Percentiles rank a stretch among this genome's conserved stretches.
These are phyloP conservation scores for Microctonus aethiopoides DNA, from an alignment of 2,888 invertebrate genomes.

Conservation along the genomic window DNA sequence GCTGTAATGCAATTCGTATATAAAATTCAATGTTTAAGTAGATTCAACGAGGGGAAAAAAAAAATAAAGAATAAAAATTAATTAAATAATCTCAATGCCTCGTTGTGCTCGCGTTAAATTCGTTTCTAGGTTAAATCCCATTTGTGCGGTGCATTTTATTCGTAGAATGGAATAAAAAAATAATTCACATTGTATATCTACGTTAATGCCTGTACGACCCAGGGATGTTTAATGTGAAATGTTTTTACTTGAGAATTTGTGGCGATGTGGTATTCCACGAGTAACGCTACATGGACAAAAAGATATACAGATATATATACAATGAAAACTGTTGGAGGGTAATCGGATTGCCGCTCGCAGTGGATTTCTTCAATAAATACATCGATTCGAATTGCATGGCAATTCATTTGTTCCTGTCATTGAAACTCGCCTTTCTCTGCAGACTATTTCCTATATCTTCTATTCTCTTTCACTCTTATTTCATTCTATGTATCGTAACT, in stretches of 20 bases:
- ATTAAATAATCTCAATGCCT: neutral
- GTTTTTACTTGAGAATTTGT: neutral
- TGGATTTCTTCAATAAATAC: conserved; percentile 30
- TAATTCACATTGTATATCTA: neutral
- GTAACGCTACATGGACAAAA: neutral
- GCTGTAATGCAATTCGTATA: neutral
- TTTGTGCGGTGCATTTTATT: neutral
- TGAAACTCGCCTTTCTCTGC: conserved; percentile 9
- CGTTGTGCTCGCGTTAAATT: neutral
- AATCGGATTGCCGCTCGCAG: conserved; percentile 40
- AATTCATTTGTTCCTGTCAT: conserved; percentile 42
- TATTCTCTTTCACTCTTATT: conserved; percentile 17
- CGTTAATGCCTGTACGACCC: too few species aligned
- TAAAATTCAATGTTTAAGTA: neutral
- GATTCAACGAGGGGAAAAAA: neutral
- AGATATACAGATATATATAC: neutral
- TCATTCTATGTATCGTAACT: neutral
- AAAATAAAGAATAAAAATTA: neutral
- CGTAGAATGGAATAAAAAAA: neutral
- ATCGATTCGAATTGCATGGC: conserved; percentile 35
- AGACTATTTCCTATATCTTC: conserved; percentile 15
- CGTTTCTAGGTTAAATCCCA: neutral
- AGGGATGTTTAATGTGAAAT: neutral
- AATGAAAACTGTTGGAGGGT: conserved; percentile 30
- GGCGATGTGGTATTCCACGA: neutral